Conservation (phyloP, 2,888 invertebrate species). For the Cerastis rubricosa region DNA sequence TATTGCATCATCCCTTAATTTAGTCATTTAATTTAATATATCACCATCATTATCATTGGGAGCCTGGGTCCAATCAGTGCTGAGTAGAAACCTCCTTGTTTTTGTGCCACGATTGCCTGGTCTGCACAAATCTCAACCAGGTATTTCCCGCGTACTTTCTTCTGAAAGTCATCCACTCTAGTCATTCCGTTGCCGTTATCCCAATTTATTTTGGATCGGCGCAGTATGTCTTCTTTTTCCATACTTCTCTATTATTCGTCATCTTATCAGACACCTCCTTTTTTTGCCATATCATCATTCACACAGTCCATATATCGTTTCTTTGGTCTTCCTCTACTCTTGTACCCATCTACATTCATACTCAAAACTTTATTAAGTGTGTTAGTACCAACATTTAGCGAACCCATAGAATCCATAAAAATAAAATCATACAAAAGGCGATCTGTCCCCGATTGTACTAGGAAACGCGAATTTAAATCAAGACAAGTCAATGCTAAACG, state of each 20-base stretch:
- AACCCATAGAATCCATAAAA: background rate
- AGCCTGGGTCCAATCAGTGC: background rate
- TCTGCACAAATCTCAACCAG: background rate
- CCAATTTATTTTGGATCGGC: too few species aligned
- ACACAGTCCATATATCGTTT: too few species aligned
- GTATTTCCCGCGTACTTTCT: background rate
- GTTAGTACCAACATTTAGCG: background rate
- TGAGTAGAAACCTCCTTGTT: background rate
- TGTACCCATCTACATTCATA: too few species aligned
- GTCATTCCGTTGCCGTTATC: too few species aligned
- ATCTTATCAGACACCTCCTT: too few species aligned
- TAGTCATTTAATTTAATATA: background rate
- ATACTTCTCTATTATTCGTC: too few species aligned
- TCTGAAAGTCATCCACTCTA: background rate
- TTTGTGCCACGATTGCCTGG: background rate
- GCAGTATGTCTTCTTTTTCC: too few species aligned
- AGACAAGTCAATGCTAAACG: slow-evolving; percentile 75
- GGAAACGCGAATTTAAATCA: slow-evolving; percentile 74
- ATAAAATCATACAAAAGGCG: background rate
- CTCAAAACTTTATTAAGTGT: background rate
- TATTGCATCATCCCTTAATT: background rate
- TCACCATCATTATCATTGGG: background rate
- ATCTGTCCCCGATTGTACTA: slow-evolving; percentile 69
- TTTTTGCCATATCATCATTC: too few species aligned
- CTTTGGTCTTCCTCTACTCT: too few species aligned